Base-by-base conservation (phyloP, 2,113 vertebrate species). In the Xiphophorus maculatus region DNA sequence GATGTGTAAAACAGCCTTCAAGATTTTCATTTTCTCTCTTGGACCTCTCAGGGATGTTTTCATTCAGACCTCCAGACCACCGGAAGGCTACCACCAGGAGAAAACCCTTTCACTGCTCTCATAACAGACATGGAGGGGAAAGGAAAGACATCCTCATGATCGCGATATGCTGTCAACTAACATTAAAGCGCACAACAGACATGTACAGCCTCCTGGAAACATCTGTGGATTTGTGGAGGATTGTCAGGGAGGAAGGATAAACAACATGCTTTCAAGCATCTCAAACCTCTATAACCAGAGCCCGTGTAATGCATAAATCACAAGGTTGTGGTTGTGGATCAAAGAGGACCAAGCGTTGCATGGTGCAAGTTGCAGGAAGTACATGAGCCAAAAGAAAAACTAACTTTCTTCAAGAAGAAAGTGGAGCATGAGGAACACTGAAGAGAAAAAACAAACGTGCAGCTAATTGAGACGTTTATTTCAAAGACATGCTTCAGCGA, bases 171-270 rank as follows among this genome's bases (percentile, higher is more conserved):
- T 86, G 88, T 87, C 88, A 84, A 61, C 73, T 75, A 83, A 88
- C 81, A 87, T 89, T 74, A 87, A 72, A 84, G 76, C 63, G 69
- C 76, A 68, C 42, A 32, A 77, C 77, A 71, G 69, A 89, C 70
- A 90, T 90, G 80, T 89, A 77, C 75, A 82, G 83, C 83, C 84
- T 81, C 79, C 80, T 84, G 81, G 71, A 87, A 90, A 90, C 79
- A 90, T 89, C 88, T 84, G 88, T 77, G 66, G 76, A 61, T 79
- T 88, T 66, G 67, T 54, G 37, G 51, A 87, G 79, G 76, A 73
- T 84, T 77, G 82, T 84, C 84, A 84, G 76, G 32, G 62, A 85
- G 71, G 25, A 74, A 76, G 84, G 74, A 82, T 89, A 92, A 91
- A 91, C 84, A 89, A 82, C 80, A 80, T 80, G 79, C 79, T 88